Evolutionary conservation across 2,113 vertebrate species (phyloP).

Genomic region (Psammodynastes pulverulentus): DNA sequence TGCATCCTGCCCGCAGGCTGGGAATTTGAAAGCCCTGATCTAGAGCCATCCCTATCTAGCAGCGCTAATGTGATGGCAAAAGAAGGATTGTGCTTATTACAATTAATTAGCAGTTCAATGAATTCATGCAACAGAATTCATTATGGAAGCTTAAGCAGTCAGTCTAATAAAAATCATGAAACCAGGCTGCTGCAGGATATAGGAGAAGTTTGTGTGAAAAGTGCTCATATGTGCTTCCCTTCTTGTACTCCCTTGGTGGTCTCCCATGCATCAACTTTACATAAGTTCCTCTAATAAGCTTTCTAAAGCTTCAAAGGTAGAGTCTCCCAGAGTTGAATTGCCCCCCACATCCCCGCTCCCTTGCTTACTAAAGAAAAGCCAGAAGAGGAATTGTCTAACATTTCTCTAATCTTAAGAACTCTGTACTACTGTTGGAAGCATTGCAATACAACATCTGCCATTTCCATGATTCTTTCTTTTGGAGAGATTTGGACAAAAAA

Average conservation of each 20-base stretch:
- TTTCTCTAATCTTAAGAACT: background rate
- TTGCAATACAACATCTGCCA: background rate
- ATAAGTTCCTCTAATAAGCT: background rate
- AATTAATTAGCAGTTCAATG: background rate
- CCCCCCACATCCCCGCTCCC: background rate
- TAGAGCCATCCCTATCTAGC: background rate
- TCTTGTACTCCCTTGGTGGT: background rate
- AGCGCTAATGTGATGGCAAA: slow-evolving; percentile 7
- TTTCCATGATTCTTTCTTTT: background rate
- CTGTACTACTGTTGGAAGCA: background rate
- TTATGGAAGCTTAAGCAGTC: background rate
- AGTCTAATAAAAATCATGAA: background rate
- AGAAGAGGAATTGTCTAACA: background rate
- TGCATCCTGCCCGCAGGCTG: too few relatives aligned
- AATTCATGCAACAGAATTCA: background rate
- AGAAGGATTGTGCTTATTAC: slow-evolving; percentile 53
- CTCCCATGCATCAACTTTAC: background rate
- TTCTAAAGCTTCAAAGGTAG: background rate
- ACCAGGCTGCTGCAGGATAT: background rate
- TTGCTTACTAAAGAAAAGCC: background rate
- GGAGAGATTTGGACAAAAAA: background rate
- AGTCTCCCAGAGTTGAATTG: background rate
- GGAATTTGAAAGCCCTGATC: background rate
- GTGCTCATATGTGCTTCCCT: background rate
- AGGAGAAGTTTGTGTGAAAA: background rate